Evolutionary conservation across 2,888 invertebrate genomes (phyloP).

Genomic region (Himalopsyche tibetana): DNA sequence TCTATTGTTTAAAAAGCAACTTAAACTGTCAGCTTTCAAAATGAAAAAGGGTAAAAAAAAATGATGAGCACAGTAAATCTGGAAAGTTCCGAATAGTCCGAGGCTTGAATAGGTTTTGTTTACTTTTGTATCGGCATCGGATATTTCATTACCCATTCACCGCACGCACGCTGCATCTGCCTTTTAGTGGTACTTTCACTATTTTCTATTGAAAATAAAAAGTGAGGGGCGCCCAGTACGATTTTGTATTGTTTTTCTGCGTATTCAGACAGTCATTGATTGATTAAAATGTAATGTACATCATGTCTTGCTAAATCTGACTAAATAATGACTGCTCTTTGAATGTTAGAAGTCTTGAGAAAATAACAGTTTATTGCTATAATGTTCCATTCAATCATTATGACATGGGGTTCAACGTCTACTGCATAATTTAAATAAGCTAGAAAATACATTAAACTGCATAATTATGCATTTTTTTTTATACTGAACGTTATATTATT

Average conservation of each 20-base stretch:
- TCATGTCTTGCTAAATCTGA: background rate
- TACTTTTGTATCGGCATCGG: slow-evolving; percentile 48
- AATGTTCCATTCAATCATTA: too few species aligned
- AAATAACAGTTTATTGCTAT: too few species aligned
- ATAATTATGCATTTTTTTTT: too few species aligned
- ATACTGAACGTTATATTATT: too few species aligned
- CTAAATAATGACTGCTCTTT: too few species aligned
- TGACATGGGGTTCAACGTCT: too few species aligned
- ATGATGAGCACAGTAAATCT: background rate
- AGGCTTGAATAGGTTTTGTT: slow-evolving; percentile 26
- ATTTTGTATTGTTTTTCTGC: background rate
- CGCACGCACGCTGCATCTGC: slow-evolving; percentile 57
- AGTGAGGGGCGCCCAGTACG: background rate
- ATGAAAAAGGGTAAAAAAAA: background rate
- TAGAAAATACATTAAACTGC: too few species aligned
- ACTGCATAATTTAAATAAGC: too few species aligned
- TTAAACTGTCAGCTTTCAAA: slow-evolving; percentile 1
- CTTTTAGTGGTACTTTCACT: background rate
- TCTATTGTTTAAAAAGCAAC: background rate
- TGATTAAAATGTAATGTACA: background rate
- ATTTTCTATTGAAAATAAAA: slow-evolving; percentile 40
- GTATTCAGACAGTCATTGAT: background rate
- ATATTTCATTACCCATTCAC: slow-evolving; percentile 59
- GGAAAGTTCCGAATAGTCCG: background rate
- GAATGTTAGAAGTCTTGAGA: too few species aligned